These are phyloP conservation scores for Conopomorpha cramerella DNA, from an alignment of 1,140 invertebrate species.

Conservation along the genomic window DNA sequence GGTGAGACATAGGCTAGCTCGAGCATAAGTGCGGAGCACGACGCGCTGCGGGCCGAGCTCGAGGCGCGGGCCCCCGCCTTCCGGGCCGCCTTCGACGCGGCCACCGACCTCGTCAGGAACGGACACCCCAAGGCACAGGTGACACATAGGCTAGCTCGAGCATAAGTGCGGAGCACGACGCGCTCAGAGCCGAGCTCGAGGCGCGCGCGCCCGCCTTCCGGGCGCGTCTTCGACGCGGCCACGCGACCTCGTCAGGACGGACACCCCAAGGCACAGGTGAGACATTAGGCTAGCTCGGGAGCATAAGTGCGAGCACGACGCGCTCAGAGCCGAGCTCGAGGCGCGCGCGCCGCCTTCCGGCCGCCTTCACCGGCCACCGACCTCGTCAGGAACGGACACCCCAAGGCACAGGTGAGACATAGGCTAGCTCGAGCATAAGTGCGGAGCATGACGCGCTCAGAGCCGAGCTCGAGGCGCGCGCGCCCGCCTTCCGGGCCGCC, in stretches of 20 bases:
- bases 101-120: constrained; percentile 82
- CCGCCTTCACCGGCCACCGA: constrained; percentile 80
- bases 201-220: constrained; percentile 87
- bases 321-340: constrained; percentile 93
- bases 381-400: constrained; percentile 80
- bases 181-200: constrained; percentile 93
- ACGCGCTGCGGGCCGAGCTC: constrained; percentile 91
- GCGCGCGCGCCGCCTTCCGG: constrained; percentile 84
- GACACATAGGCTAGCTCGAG: constrained; percentile 83
- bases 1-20: constrained; percentile 85
- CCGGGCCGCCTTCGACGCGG: constrained; percentile 75
- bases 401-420: constrained; percentile 80
- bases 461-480: constrained; percentile 93
- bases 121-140: constrained; percentile 85
- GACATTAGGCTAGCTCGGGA: constrained; percentile 87
- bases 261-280: constrained; percentile 85
- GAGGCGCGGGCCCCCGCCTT: constrained; percentile 92
- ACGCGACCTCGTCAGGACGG: constrained; percentile 78
- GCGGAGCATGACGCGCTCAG: constrained; percentile 90
- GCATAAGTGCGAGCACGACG: constrained; percentile 92
- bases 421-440: no score
- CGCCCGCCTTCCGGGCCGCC: constrained; percentile 84
- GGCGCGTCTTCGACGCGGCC: constrained; percentile 76
- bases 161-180: constrained; percentile 90
- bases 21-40: constrained; percentile 90